These are phyloP conservation scores for Digitonthophagus gazella DNA, from an alignment of 2,888 invertebrate genomes.

Conservation along the genomic window DNA sequence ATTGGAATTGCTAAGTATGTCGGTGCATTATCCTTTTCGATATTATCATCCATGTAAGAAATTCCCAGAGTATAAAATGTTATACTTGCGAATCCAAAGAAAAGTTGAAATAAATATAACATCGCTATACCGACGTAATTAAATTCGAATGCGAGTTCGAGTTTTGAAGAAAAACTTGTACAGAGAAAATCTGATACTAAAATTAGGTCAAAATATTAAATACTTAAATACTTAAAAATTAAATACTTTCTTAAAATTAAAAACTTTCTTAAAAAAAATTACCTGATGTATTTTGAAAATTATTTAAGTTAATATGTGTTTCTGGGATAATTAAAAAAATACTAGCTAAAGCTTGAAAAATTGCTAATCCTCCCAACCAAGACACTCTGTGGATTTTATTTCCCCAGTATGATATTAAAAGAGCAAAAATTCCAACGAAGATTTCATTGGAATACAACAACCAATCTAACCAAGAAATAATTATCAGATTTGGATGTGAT, in stretches of 20 bases:
- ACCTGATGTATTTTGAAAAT: slow-evolving; percentile 36
- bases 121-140: slow-evolving; percentile 40
- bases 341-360: slow-evolving; percentile 56
- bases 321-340: slow-evolving; percentile 57
- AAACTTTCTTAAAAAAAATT: slow-evolving; percentile 13
- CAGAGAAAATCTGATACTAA: slow-evolving; percentile 19
- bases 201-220: neutral
- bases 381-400: slow-evolving; percentile 58
- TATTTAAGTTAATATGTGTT: slow-evolving; percentile 46
- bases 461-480: slow-evolving; percentile 55
- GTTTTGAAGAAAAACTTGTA: neutral
- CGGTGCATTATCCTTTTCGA: slow-evolving; percentile 54
- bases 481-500: slow-evolving; percentile 1
- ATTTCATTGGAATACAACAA: slow-evolving; percentile 57
- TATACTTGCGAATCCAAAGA: slow-evolving; percentile 52
- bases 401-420: slow-evolving; percentile 59
- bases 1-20: slow-evolving; percentile 48
- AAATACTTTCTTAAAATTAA: no score
- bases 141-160: slow-evolving; percentile 12
- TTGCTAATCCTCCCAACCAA: slow-evolving; percentile 59
- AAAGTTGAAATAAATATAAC: slow-evolving; percentile 54
- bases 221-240: slow-evolving; percentile 9
- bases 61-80: slow-evolving; percentile 58
- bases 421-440: slow-evolving; percentile 55
- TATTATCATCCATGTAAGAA: slow-evolving; percentile 63